Evolutionary conservation across 2,888 invertebrate genomes (phyloP).

Genomic region (Pycnomerus fuliginosus): DNA sequence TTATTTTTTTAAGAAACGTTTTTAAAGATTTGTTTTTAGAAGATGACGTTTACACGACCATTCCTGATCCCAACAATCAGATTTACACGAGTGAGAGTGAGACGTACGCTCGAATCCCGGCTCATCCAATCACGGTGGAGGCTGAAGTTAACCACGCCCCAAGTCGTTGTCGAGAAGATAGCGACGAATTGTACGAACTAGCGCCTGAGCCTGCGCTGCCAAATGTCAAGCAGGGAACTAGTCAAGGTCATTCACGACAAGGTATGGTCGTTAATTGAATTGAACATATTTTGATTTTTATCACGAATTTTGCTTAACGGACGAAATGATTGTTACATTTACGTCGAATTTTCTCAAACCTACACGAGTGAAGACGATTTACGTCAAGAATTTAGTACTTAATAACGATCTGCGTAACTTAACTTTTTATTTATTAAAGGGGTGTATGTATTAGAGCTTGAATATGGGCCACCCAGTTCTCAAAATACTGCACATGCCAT

Average conservation of each 20-base stretch:
- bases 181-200: constrained; percentile 46
- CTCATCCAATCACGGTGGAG: constrained; percentile 50
- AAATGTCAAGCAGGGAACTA: constrained; percentile 61
- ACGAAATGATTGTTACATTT: no score
- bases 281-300: no score
- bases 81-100: constrained; percentile 78
- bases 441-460: no score
- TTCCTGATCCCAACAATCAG: constrained; percentile 71
- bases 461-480: no score
- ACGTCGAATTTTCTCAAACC: constrained; percentile 1
- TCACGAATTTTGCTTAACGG: neutral
- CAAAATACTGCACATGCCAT: no score
- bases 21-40: neutral
- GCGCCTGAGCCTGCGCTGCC: constrained; percentile 62
- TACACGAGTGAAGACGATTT: no score
- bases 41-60: constrained; percentile 92
- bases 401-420: no score
- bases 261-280: no score
- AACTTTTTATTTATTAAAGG: no score
- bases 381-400: no score
- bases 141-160: constrained; percentile 45
- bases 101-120: constrained; percentile 82
- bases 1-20: constrained; percentile 1
- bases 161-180: constrained; percentile 13
- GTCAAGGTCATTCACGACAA: constrained; percentile 61